Base-by-base conservation (phyloP, 2,888 invertebrate genomes). In the Polydrusus tereticollis region DNA sequence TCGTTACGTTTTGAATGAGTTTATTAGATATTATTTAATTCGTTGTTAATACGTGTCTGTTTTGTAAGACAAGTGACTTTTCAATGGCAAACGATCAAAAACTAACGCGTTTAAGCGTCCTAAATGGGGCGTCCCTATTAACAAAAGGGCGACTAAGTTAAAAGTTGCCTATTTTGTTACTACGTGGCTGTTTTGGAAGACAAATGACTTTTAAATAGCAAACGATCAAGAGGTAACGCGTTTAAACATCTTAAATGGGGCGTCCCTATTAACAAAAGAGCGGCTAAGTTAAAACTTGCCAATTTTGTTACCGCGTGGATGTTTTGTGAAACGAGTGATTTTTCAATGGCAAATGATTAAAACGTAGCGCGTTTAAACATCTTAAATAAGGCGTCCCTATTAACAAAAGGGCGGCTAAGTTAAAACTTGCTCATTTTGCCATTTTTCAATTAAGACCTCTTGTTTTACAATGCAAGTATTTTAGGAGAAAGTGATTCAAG, bases 1-100 rank as follows among this genome's bases (percentile, higher is more conserved):
- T 69, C 36, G 73, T 73, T 73, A 73, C 66, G 66, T 73, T 64
- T 73, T 73, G 73, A 62, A 65, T 69, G 73, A 73, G 65, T 73
- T 73, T 73, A 73, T 73, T 14, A 29, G 20, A 70, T 59, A 50
- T 59, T 59, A 23, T 41, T 70, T 65, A 18, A 38, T 63, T 72
- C 68, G 23, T 67, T 58, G 58, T 64, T 69, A 41, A 21, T 14
- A 5, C 7, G 20, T 20, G 8, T 20, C 45, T 66, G 29, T 38
- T 65, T 66, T 33, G 41, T 62, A 41, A 38, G 21, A 38, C 41
- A 23, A 26, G 21, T 14, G 5, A 1, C 1, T 45, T 8, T 45
- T n/a, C n/a, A n/a, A n/a, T n/a, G n/a, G n/a, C n/a, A n/a, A n/a
- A n/a, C n/a, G n/a, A n/a, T n/a, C n/a, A n/a, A n/a, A n/a, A n/a